phyloP scores from a whole-genome alignment of 2,888 invertebrate genomes.

The Thelaira solivaga region DNA sequence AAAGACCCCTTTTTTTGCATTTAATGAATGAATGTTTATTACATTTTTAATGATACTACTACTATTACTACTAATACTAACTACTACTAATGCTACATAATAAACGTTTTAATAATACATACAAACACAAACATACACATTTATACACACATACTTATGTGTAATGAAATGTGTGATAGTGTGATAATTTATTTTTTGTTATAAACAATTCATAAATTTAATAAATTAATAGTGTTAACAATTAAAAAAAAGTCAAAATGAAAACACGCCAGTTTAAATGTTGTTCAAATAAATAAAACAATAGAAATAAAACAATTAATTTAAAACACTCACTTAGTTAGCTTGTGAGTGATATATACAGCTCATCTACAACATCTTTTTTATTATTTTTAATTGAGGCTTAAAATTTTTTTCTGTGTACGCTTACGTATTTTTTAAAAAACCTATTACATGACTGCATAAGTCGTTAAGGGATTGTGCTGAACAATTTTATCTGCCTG shows the following conservation, averaged over 20 bases:
- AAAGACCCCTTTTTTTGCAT: constrained; percentile 19
- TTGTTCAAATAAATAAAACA: constrained; percentile 6
- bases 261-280: constrained; percentile 12
- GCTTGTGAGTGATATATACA: constrained; percentile 61
- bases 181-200: not conserved
- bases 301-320: not conserved
- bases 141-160: constrained; percentile 7
- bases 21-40: constrained; percentile 31
- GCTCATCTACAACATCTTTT: no score
- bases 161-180: constrained; percentile 1
- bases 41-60: not conserved
- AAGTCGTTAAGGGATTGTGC: no score
- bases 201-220: not conserved
- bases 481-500: no score
- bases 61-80: no score
- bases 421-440: no score
- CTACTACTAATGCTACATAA: not conserved
- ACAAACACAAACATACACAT: not conserved
- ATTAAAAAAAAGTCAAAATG: not conserved
- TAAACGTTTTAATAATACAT: constrained; percentile 11
- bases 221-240: not conserved
- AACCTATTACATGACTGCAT: no score
- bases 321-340: constrained; percentile 55
- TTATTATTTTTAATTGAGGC: no score
- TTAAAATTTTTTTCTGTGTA: no score